A percentile compares a stretch with the other conserved stretches of the same genome.
Conservation (phyloP, 1,140 invertebrate species). For the Goniozus legneri region DNA sequence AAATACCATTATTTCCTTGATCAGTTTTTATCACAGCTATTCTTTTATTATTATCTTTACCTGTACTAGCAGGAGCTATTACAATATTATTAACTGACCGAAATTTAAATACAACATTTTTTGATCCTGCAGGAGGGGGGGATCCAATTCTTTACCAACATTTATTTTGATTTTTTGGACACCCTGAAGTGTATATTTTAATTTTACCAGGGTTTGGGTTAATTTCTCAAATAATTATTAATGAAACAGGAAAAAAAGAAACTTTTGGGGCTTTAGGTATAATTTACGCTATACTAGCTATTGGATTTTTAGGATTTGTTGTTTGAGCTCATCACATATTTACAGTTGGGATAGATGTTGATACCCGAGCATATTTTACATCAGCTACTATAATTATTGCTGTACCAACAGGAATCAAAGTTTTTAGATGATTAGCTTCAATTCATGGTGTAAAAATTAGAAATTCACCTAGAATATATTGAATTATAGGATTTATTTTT, state of each 20-base stretch:
- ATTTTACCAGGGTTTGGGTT: conserved; percentile 57
- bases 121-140: background rate
- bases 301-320: conserved; percentile 18
- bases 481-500: conserved; percentile 5
- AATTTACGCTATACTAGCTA: conserved; percentile 39
- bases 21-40: conserved; percentile 11
- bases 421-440: conserved; percentile 8
- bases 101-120: conserved; percentile 4
- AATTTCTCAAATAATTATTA: conserved; percentile 40
- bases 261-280: no score
- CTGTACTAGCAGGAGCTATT: conserved; percentile 1
- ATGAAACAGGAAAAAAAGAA: conserved; percentile 26
- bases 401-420: conserved; percentile 36
- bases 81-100: conserved; percentile 5
- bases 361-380: conserved; percentile 58
- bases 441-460: no score
- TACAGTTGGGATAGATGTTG: conserved; percentile 56
- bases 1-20: conserved; percentile 61
- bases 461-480: background rate
- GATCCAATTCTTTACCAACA: conserved; percentile 5
- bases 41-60: conserved; percentile 21
- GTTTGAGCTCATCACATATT: conserved; percentile 38
- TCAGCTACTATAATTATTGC: conserved; percentile 57
- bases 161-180: conserved; percentile 60
- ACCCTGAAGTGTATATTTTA: conserved; percentile 61